Conservation (phyloP, 2,797 vertebrate genomes). For the Gymnothorax javanicus region DNA sequence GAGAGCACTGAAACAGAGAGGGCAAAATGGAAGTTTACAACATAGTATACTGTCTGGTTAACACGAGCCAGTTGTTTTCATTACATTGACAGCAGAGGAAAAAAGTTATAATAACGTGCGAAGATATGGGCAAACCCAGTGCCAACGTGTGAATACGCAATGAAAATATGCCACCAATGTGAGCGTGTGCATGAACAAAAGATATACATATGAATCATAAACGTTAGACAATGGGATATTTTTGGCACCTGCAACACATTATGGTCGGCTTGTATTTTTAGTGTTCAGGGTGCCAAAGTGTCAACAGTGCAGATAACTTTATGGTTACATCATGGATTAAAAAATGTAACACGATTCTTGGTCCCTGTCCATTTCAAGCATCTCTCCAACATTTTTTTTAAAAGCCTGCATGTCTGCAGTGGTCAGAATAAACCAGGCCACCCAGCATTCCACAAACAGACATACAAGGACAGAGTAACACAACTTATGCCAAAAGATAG, state of each 20-base stretch:
- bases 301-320: conserved; percentile 34
- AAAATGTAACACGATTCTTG: conserved; percentile 11
- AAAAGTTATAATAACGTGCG: neutral
- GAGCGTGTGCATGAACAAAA: neutral
- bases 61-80: neutral
- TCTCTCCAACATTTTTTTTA: neutral
- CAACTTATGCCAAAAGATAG: neutral
- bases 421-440: neutral
- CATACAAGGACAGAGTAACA: neutral
- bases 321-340: conserved; percentile 18
- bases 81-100: neutral
- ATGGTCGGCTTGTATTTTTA: conserved; percentile 10
- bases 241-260: neutral
- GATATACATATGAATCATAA: conserved; percentile 13
- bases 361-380: neutral
- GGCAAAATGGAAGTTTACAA: conserved; percentile 28
- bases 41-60: neutral
- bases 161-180: neutral
- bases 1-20: conserved; percentile 58
- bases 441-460: neutral
- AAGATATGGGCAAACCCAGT: neutral
- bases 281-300: conserved; percentile 23
- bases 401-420: neutral
- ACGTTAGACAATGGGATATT: conserved; percentile 13
- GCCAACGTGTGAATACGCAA: neutral